A percentile compares a stretch with the other conserved stretches of the same genome.
Evolutionary conservation across 2,113 vertebrate genomes (phyloP).

Genomic region (Melanerpes formicivorus): DNA sequence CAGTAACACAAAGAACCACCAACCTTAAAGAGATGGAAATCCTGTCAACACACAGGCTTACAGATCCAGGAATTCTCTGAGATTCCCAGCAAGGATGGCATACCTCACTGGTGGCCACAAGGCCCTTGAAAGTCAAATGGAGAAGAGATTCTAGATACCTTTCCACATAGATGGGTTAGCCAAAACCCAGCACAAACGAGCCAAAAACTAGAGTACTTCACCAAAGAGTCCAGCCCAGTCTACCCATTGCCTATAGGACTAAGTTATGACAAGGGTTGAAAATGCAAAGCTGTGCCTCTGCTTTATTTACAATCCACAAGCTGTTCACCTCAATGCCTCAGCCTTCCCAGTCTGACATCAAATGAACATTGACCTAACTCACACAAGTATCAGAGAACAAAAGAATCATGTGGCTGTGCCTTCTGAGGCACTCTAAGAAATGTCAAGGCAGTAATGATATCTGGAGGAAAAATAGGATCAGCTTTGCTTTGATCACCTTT

Average conservation of each 20-base stretch:
- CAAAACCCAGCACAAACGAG: not conserved
- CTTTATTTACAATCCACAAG: not conserved
- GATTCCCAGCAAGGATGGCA: not conserved
- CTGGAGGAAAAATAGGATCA: slow-evolving; percentile 5
- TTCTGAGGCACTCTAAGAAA: not conserved
- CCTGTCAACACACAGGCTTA: not conserved
- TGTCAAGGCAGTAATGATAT: slow-evolving; percentile 20
- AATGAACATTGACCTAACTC: not conserved
- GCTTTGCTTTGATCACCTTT: slow-evolving; percentile 22
- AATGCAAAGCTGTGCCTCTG: not conserved
- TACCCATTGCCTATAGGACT: not conserved
- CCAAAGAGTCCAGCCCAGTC: not conserved
- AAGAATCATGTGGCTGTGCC: not conserved
- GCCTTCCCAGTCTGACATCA: not conserved
- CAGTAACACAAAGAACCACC: not conserved
- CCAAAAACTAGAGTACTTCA: not conserved
- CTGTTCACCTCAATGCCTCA: not conserved
- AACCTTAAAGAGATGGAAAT: not conserved
- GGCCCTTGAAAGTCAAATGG: not conserved
- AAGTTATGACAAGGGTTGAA: not conserved
- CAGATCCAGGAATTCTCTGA: not conserved
- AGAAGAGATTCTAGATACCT: not conserved
- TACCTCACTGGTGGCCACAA: not conserved
- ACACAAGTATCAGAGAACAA: not conserved
- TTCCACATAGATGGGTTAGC: not conserved